These are phyloP conservation scores for Drosophila sproati DNA, from an alignment of 1,140 invertebrate genomes.

Conservation along the genomic window DNA sequence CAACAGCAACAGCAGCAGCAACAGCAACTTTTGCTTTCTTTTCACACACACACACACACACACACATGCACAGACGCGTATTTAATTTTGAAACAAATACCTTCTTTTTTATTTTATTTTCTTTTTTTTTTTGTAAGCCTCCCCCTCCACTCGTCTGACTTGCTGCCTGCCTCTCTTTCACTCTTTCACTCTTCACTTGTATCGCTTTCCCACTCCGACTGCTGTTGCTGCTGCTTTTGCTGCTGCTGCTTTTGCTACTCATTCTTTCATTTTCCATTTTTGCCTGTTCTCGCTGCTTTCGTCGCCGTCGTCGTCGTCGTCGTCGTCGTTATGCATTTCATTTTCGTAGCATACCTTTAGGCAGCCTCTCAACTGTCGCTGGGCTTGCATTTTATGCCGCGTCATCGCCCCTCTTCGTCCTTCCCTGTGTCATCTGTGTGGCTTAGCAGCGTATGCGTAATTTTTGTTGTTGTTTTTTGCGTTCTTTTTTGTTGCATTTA, in stretches of 20 bases:
- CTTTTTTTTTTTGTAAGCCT: conserved; percentile 34
- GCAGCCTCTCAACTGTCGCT: conserved; percentile 60
- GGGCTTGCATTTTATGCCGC: conserved; percentile 65
- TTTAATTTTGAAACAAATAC: conserved; percentile 78
- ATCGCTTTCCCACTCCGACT: not conserved
- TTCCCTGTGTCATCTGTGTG: conserved; percentile 27
- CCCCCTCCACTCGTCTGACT: conserved; percentile 7
- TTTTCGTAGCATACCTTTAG: conserved; percentile 76
- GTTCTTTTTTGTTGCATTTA: conserved; percentile 42
- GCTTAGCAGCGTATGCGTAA: conserved; percentile 59
- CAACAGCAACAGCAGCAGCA: conserved; percentile 22
- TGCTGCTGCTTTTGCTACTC: not conserved
- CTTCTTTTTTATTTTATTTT: conserved; percentile 40
- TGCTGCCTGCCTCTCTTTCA: not conserved
- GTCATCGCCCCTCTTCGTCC: conserved; percentile 20
- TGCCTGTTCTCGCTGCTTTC: not conserved
- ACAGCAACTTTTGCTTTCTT: conserved; percentile 77
- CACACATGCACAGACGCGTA: conserved; percentile 43
- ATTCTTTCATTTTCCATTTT: conserved; percentile 1
- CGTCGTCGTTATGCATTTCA: conserved; percentile 45
- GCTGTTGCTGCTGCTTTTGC: not conserved
- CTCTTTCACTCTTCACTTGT: not conserved
- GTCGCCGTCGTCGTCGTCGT: conserved; percentile 17
- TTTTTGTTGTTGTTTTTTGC: conserved; percentile 36
- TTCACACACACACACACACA: conserved; percentile 40